Evolutionary conservation across 1,140 invertebrate species (phyloP).

Genomic region (Drosophila lacertosa): DNA sequence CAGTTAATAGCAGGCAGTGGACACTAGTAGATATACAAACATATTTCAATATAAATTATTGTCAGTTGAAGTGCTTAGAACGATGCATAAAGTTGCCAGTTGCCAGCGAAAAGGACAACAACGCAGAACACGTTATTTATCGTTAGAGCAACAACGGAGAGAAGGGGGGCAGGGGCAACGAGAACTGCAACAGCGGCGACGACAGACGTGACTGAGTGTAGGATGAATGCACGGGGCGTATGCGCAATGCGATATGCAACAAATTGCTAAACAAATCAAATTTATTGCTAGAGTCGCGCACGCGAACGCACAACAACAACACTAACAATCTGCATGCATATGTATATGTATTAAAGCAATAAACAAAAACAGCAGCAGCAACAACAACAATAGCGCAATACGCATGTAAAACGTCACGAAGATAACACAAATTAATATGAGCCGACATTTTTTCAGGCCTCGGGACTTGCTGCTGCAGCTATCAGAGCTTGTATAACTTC

Average conservation of each 20-base stretch:
- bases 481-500: conserved; percentile 77
- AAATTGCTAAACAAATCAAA: conserved; percentile 83
- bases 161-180: not conserved
- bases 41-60: conserved; percentile 81
- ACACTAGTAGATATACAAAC: conserved; percentile 32
- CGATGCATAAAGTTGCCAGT: conserved; percentile 60
- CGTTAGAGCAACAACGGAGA: conserved; percentile 61
- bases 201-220: conserved; percentile 56
- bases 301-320: conserved; percentile 31
- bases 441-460: conserved; percentile 46
- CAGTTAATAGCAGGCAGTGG: conserved; percentile 2
- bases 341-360: conserved; percentile 1
- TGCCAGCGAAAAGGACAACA: conserved; percentile 44
- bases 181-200: conserved; percentile 20
- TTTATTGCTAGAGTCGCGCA: conserved; percentile 68
- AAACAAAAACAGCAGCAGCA: conserved; percentile 18
- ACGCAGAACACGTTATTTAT: conserved; percentile 65
- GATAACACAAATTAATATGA: conserved; percentile 77
- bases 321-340: not conserved
- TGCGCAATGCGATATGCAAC: conserved; percentile 81
- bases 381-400: conserved; percentile 36
- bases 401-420: conserved; percentile 66
- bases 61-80: conserved; percentile 73
- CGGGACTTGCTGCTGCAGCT: conserved; percentile 38
- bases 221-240: conserved; percentile 78